Evolutionary conservation across 2,113 vertebrate species (phyloP), one percentile per base, ranked within the genome.

Genomic region (Anser brachyrhynchus): DNA sequence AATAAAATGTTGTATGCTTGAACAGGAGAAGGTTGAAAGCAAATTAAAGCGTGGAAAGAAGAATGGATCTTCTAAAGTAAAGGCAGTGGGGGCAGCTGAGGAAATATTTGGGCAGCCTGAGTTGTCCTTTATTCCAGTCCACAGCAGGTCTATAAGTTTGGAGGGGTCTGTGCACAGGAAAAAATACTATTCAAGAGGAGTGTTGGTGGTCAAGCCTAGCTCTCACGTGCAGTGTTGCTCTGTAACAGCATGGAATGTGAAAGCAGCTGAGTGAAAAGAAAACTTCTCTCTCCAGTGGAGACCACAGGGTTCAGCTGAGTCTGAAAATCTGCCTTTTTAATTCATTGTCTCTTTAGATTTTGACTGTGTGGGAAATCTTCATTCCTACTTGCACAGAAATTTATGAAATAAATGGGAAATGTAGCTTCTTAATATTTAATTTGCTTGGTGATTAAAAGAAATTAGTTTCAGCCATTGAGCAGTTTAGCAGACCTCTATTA

Each of bases 401-500:
- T 59, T 71, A 86, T 84, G 37, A 95, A 86, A 66, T 84, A 75
- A 88, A 80, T 43, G 82, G 90, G 37, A 86, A 92, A 83, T 92
- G 5, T 35, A 25, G 19, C n/a, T 90, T 92, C 91, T 91, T 91
- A 91, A 77, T 94, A 79, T 93, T 96, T 84, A 59, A 94, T 96
- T 85, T 92, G 37, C 91, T 85, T 85, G 55, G 59, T 85, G 84
- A 93, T 96, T 93, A 87, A 79, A 92, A 73, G 25, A 85, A 93
- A 93, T 91, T 82, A 64, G 77, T 94, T 94, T 94, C 84, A 95
- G 75, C 86, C 90, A 82, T 69, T 95, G 89, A 93, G n/a, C 90
- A 89, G 73, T 92, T 95, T 61, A 95, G 74, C 49, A 87, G 64
- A 71, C 37, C 67, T 76, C 91, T 71, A 58, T 96, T 94, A 82